Percentiles rank a stretch among this genome's conserved stretches.
phyloP scores from a whole-genome alignment of 2,113 vertebrate genomes.

The Actenoides lindsayi region DNA sequence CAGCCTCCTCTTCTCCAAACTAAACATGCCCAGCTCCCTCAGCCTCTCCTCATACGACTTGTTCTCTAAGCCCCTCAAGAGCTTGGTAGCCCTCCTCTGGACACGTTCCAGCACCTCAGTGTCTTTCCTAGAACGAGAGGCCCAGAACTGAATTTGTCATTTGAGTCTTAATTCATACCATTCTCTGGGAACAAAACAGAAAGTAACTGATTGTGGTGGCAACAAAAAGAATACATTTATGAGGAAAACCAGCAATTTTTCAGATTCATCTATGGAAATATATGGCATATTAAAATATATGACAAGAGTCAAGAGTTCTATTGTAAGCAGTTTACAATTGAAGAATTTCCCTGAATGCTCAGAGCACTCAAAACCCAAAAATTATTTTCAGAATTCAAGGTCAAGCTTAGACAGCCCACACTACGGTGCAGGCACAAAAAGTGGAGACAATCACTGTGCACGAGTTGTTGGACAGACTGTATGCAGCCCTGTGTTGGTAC shows the following conservation, averaged over 20 bases:
- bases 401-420: background rate
- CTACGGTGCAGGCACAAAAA: background rate
- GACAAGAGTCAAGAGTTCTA: background rate
- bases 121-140: background rate
- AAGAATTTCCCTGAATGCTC: background rate
- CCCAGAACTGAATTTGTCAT: background rate
- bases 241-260: background rate
- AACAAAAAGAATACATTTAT: background rate
- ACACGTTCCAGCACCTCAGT: no score
- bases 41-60: no score
- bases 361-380: background rate
- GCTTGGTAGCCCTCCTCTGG: no score
- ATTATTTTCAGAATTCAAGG: background rate
- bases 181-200: background rate
- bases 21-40: no score
- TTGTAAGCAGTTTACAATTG: background rate
- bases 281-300: background rate
- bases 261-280: background rate
- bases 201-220: background rate
- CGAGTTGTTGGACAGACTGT: background rate
- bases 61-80: no score
- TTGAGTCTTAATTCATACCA: background rate
- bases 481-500: background rate
- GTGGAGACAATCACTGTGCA: background rate
- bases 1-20: no score